These are phyloP conservation scores for Chironomus riparius DNA, from an alignment of 2,888 invertebrate species.

Conservation along the genomic window DNA sequence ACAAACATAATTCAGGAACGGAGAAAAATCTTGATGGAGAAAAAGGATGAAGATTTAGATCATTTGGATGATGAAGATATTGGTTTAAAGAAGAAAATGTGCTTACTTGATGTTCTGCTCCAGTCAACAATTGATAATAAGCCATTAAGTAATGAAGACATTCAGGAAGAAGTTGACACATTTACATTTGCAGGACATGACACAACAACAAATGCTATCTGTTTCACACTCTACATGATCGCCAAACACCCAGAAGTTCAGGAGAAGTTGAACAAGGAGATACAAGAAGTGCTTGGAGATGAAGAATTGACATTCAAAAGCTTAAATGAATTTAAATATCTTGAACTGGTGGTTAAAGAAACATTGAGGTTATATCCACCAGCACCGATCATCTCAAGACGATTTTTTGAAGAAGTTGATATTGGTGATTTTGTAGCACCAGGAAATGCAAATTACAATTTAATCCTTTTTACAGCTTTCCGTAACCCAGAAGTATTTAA, in stretches of 20 bases:
- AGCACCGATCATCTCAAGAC: conserved; percentile 39
- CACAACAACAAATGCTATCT: conserved; percentile 39
- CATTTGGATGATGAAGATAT: conserved; percentile 13
- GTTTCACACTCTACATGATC: conserved; percentile 38
- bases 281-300: conserved; percentile 34
- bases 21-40: conserved; percentile 32
- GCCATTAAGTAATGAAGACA: conserved; percentile 45
- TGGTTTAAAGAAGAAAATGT: conserved; percentile 46
- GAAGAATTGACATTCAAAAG: conserved; percentile 33
- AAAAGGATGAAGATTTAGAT: background rate
- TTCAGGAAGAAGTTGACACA: conserved; percentile 54
- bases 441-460: conserved; percentile 19
- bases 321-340: conserved; percentile 37
- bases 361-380: conserved; percentile 39
- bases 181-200: conserved; percentile 53
- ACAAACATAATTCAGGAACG: conserved; percentile 42
- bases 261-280: conserved; percentile 36
- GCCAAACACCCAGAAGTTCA: conserved; percentile 38
- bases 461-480: conserved; percentile 11
- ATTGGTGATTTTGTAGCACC: conserved; percentile 2
- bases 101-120: conserved; percentile 53
- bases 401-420: conserved; percentile 36
- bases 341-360: conserved; percentile 42
- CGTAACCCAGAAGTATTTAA: conserved; percentile 36
- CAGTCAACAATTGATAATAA: conserved; percentile 45